These are phyloP conservation scores for Dryobota labecula DNA, from an alignment of 2,888 invertebrate species.

Conservation along the genomic window DNA sequence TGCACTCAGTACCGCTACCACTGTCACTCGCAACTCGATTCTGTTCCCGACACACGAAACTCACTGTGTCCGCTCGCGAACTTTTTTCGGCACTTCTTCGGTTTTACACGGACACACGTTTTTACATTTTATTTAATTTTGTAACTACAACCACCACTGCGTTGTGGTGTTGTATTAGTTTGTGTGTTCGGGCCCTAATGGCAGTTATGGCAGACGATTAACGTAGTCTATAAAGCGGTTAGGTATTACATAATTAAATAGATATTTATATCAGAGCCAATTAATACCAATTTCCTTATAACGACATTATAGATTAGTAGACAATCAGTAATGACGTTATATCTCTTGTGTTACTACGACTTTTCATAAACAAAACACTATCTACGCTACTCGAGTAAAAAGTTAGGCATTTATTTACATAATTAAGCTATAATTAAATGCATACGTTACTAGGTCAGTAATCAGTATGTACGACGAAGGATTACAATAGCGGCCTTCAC, in stretches of 20 bases:
- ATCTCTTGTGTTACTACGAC: neutral
- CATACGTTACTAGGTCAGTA: constrained; percentile 30
- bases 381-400: neutral
- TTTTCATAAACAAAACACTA: constrained; percentile 6
- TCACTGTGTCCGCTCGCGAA: too few relatives aligned
- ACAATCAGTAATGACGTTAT: neutral
- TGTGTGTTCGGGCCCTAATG: too few relatives aligned
- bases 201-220: too few relatives aligned
- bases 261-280: constrained; percentile 1
- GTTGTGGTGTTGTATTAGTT: too few relatives aligned
- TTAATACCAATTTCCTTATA: constrained; percentile 6
- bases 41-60: too few relatives aligned
- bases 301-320: constrained; percentile 5
- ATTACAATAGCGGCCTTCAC: neutral
- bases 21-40: too few relatives aligned
- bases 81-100: too few relatives aligned
- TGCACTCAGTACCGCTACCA: too few relatives aligned
- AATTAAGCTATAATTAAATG: neutral
- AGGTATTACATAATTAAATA: neutral
- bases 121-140: too few relatives aligned
- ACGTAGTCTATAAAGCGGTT: too few relatives aligned
- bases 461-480: constrained; percentile 7
- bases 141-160: too few relatives aligned
- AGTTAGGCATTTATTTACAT: constrained; percentile 4
- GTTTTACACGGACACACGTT: too few relatives aligned